These are phyloP conservation scores for Pardalotus punctatus DNA, from an alignment of 2,113 vertebrate species.

Conservation along the genomic window DNA sequence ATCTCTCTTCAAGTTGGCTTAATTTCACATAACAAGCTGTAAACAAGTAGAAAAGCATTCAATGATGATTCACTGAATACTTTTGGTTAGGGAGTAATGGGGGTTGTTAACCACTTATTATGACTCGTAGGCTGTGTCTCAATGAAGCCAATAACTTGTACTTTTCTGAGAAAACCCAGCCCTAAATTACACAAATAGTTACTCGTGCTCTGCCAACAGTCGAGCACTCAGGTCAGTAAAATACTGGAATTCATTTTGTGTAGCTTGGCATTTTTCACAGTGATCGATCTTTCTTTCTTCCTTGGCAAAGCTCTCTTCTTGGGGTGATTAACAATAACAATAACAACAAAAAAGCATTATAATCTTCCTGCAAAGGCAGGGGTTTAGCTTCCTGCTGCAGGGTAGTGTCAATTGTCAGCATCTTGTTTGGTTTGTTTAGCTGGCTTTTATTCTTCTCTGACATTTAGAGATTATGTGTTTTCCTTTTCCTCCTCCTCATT, in stretches of 20 bases:
- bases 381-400: neutral
- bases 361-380: neutral
- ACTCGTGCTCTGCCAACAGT: neutral
- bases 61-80: neutral
- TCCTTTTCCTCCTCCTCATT: slow-evolving; percentile 25
- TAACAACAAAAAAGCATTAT: neutral
- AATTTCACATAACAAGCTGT: neutral
- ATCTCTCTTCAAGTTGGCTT: neutral
- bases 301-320: neutral
- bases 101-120: neutral
- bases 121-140: neutral
- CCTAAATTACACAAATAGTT: neutral
- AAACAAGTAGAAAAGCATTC: neutral
- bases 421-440: slow-evolving; percentile 39
- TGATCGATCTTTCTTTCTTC: neutral
- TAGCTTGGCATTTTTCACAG: neutral
- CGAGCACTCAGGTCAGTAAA: neutral
- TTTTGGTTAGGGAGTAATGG: neutral
- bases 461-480: slow-evolving; percentile 42
- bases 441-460: slow-evolving; percentile 52
- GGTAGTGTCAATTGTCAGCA: neutral
- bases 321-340: neutral
- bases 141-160: neutral
- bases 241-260: neutral
- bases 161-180: slow-evolving; percentile 1